These are phyloP conservation scores for Petrophora chlorosata DNA, from an alignment of 2,888 invertebrate species.

Conservation along the genomic window DNA sequence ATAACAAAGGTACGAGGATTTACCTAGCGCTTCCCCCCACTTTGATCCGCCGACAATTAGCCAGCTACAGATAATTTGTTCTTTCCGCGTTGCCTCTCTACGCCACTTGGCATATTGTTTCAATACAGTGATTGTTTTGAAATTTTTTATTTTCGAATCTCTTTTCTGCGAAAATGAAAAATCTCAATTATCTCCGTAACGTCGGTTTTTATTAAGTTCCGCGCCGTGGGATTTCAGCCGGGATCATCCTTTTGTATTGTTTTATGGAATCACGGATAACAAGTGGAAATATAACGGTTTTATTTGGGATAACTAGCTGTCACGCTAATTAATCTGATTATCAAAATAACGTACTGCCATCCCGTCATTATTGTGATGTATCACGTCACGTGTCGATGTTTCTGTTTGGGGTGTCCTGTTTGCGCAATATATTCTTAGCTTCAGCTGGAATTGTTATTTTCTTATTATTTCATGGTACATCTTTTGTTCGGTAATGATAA, in stretches of 20 bases:
- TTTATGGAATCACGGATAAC: constrained; percentile 37
- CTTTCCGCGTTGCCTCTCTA: constrained; percentile 56
- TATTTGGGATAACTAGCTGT: constrained; percentile 29
- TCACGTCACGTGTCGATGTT: constrained; percentile 39
- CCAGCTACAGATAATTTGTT: constrained; percentile 76
- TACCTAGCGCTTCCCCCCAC: constrained; percentile 56
- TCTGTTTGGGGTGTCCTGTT: constrained; percentile 18
- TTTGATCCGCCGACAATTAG: constrained; percentile 80
- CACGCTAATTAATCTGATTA: constrained; percentile 37
- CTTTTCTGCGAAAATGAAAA: constrained; percentile 50
- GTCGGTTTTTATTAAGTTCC: constrained; percentile 48
- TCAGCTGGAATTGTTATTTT: constrained; percentile 7
- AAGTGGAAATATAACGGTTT: constrained; percentile 17
- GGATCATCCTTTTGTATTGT: constrained; percentile 44
- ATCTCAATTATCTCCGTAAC: constrained; percentile 47
- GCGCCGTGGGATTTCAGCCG: constrained; percentile 43
- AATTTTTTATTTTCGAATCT: constrained; percentile 50
- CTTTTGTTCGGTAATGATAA: too few species aligned
- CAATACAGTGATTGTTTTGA: constrained; percentile 71
- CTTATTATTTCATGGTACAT: constrained; percentile 3
- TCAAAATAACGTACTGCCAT: constrained; percentile 41
- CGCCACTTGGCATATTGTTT: constrained; percentile 66
- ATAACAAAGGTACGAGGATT: constrained; percentile 62
- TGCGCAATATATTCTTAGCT: background rate
- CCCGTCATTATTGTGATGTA: constrained; percentile 10